Base-by-base conservation (phyloP, 1,140 invertebrate genomes). In the Streblospio benedicti region DNA sequence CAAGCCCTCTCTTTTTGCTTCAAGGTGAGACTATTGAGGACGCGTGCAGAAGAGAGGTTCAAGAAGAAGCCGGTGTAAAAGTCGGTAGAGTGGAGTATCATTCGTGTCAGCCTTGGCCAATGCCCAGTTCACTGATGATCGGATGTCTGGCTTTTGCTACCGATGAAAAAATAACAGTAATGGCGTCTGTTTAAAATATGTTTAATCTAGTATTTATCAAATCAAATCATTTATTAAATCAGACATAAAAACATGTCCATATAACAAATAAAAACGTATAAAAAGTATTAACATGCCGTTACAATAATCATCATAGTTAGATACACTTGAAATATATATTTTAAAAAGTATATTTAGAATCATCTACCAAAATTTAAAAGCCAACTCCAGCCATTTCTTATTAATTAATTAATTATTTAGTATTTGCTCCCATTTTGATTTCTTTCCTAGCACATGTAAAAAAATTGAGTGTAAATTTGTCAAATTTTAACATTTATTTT, bases 101-200 rank as follows among this genome's bases (percentile, higher is more conserved):
- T 57, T 77, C 76, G 6, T 81, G 79, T 53, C 83, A 84, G 66
- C 80, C 83, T 35, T 84, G 83, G 83, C 81, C 83, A 4, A 80
- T 83, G 64, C 81, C 82, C 32, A 76, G 78, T 16, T 78, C 79
- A 20, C 69, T 85, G 1, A 85, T 85, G 83, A 67, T 81, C 5
- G 82, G 81, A 0, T 83, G 81, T 62, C 70, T 76, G 31, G 81
- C 80, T 0, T 70, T 74, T 53, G 77, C 76, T 16, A 66, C 70
- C 4, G 73, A 71, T 28, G 68, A 70, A 18, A 56, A 66, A 4
- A 62, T 78, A 14, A 71, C 69, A 66, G 74, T 76, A 60, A 61
- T 52, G 47, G 25, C 20, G 25, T 44, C 41, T 35, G 23, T 31
- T 5, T 27, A 2, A 25, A n/a, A n/a, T n/a, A 32, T 16, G 54